Evolutionary conservation across 1,140 invertebrate species (phyloP).

Genomic region (Drosophila ananassae): DNA sequence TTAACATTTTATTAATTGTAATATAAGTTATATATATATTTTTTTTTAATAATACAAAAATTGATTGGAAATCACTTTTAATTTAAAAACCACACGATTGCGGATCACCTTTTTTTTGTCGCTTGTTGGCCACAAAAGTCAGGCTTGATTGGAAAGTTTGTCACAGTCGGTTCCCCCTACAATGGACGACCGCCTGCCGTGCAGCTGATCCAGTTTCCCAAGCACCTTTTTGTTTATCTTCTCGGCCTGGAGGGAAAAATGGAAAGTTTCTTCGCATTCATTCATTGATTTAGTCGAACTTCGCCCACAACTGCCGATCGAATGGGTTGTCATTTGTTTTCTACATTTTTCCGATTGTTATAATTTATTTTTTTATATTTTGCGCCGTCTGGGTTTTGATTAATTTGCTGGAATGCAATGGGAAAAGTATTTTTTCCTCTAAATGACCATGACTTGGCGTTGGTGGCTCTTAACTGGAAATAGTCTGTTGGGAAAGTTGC

Average conservation of each 20-base stretch:
- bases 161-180: slow-evolving; percentile 22
- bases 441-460: slow-evolving; percentile 43
- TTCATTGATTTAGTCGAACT: slow-evolving; percentile 15
- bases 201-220: slow-evolving; percentile 44
- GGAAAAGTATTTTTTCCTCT: slow-evolving; percentile 31
- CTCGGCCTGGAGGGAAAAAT: slow-evolving; percentile 35
- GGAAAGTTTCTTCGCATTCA: slow-evolving; percentile 56
- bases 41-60: no score
- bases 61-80: no score
- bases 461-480: slow-evolving; percentile 27
- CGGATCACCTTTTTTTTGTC: not conserved
- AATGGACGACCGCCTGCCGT: slow-evolving; percentile 27
- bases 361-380: slow-evolving; percentile 19
- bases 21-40: no score
- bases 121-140: not conserved
- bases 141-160: slow-evolving; percentile 27
- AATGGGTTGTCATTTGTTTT: slow-evolving; percentile 48
- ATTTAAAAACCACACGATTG: not conserved
- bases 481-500: slow-evolving; percentile 26
- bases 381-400: slow-evolving; percentile 37
- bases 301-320: slow-evolving; percentile 41
- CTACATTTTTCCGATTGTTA: slow-evolving; percentile 25
- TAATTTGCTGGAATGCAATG: slow-evolving; percentile 33
- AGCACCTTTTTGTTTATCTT: slow-evolving; percentile 35
- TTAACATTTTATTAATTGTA: not conserved